Base-by-base conservation (phyloP, 1,140 invertebrate genomes). In the Penaeus japonicus region DNA sequence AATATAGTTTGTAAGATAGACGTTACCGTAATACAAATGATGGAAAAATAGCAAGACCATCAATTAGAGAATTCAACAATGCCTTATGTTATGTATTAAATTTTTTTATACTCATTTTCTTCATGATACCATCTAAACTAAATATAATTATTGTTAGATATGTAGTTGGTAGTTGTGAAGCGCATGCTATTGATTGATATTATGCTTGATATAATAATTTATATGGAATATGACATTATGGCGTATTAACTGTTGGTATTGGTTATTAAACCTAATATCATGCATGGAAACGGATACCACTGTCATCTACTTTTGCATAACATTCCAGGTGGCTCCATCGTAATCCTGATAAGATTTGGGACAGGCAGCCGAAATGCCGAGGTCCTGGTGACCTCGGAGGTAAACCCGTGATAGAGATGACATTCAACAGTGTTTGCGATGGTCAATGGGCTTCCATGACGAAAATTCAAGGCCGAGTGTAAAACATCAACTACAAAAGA, bases 381-480 rank as follows among this genome's bases (percentile, higher is more conserved):
- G 96, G 96, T 0, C 96, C 96, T 0, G 95, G 95, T 75, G 94
- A 94, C 84, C 92, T 96, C 0, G 95, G 95, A 55, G 96, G 96
- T 0, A 94, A 94, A 86, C 93, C 94, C 7, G 92, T 97, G 47
- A 94, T 95, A 87, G 94, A 94, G 55, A 93, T 97, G 91, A 95
- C 95, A n/a, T 97, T 96, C 89, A 95, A 96, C 70, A 95, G 96
- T 91, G 94, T 97, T 17, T 97, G 96, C 90, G 94, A 96, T 18
- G 96, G 96, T 0, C 96, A 97, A 90, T 97, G 96, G 96, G 96
- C 96, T 20, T 96, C 96, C 89, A 96, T 96, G 96, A 94, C 89
- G 79, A 90, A 90, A 78, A 91, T 91, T 32, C 90, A 91, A 57
- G 90, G 90, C 35, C 78, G 90, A 22, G 90, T 91, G 54, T 91